phyloP scores from a whole-genome alignment of 2,113 vertebrate genomes.

The Megaceryle torquata region DNA sequence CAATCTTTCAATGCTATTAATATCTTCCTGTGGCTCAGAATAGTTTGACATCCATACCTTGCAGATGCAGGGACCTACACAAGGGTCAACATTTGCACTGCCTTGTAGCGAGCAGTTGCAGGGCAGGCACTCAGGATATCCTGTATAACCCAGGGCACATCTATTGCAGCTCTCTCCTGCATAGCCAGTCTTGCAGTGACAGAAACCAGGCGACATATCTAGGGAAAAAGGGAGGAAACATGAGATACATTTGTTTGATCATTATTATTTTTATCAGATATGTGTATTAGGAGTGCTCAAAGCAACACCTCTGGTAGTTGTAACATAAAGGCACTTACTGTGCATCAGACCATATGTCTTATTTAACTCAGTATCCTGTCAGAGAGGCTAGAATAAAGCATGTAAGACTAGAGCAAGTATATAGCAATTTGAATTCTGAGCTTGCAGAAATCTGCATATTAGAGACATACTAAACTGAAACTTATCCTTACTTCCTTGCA shows the following conservation, averaged over 20 bases:
- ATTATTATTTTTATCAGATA: background rate
- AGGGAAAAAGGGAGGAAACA: background rate
- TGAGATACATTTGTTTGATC: background rate
- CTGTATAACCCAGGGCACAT: constrained; percentile 82
- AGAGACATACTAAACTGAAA: background rate
- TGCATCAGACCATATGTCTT: background rate
- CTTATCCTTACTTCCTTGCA: background rate
- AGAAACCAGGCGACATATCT: constrained; percentile 88
- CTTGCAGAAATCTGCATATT: background rate
- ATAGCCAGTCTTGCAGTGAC: constrained; percentile 89
- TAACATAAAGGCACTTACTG: background rate
- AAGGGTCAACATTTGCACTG: constrained; percentile 83
- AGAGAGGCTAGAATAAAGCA: background rate
- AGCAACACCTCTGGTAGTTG: background rate
- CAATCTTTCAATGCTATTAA: background rate
- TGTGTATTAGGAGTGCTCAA: background rate
- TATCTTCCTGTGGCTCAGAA: background rate
- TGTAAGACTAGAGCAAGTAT: background rate
- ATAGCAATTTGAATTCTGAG: background rate
- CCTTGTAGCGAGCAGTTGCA: constrained; percentile 82
- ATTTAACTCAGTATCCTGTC: background rate
- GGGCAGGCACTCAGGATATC: constrained; percentile 78
- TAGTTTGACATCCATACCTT: constrained; percentile 73
- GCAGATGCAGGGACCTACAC: constrained; percentile 80
- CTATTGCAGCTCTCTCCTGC: constrained; percentile 83